Evolutionary conservation across 2,888 invertebrate genomes (phyloP).

Genomic region (Eremobia ochroleuca): DNA sequence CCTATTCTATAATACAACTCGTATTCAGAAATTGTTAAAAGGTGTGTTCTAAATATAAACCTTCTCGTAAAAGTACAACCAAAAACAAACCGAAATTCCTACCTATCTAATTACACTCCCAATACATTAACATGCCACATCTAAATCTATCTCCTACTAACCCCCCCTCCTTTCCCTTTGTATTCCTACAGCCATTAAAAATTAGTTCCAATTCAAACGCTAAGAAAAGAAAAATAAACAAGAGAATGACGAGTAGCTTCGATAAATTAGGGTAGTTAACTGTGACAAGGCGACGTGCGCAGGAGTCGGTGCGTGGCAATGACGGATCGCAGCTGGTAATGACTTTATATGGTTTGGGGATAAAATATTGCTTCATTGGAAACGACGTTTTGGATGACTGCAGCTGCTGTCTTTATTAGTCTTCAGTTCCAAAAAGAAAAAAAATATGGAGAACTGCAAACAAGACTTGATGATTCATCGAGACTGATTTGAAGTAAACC

Average conservation of each 20-base stretch:
- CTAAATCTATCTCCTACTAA: slow-evolving; percentile 38
- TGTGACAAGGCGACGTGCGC: slow-evolving; percentile 66
- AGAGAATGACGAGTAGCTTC: slow-evolving; percentile 70
- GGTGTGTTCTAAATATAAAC: neutral
- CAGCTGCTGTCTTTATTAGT: slow-evolving; percentile 10
- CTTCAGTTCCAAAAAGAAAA: neutral
- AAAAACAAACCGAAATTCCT: slow-evolving; percentile 23
- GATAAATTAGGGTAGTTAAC: slow-evolving; percentile 75
- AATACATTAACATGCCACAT: slow-evolving; percentile 51
- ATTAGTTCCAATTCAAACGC: slow-evolving; percentile 66
- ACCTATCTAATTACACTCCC: slow-evolving; percentile 30
- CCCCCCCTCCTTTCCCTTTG: neutral
- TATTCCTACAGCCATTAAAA: slow-evolving; percentile 63
- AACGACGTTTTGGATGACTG: slow-evolving; percentile 9
- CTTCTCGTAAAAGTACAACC: neutral
- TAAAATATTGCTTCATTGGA: slow-evolving; percentile 52
- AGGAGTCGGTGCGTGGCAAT: slow-evolving; percentile 64
- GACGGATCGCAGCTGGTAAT: slow-evolving; percentile 61
- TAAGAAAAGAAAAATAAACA: slow-evolving; percentile 74
- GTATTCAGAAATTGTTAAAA: too few relatives aligned
- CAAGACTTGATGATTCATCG: slow-evolving; percentile 4
- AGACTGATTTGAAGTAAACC: neutral
- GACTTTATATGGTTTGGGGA: slow-evolving; percentile 62
- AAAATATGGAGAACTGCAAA: neutral
- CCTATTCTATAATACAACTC: too few relatives aligned